These are phyloP conservation scores for Lethrus apterus DNA, from an alignment of 1,140 invertebrate genomes.

Conservation along the genomic window DNA sequence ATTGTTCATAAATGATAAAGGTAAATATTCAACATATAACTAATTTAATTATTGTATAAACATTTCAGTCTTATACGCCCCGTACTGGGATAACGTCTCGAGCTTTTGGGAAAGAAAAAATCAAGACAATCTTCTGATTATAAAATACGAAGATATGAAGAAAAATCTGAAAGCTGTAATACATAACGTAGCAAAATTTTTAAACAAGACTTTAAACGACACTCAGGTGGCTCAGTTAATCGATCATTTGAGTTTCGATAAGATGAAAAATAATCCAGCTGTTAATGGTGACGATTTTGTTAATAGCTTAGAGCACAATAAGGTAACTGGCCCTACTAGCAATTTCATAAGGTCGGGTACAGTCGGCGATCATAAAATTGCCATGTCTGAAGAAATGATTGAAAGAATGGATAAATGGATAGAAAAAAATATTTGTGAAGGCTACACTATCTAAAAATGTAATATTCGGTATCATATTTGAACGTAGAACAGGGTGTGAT, in stretches of 20 bases:
- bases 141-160: slow-evolving; percentile 85
- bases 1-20: slow-evolving; percentile 52
- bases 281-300: too few relatives aligned
- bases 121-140: slow-evolving; percentile 68
- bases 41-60: too few relatives aligned
- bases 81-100: slow-evolving; percentile 51
- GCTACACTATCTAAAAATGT: too few relatives aligned
- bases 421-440: slow-evolving; percentile 44
- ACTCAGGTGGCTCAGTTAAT: slow-evolving; percentile 58
- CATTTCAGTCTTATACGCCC: not conserved
- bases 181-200: slow-evolving; percentile 61
- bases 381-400: slow-evolving; percentile 65
- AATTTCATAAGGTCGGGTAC: slow-evolving; percentile 73
- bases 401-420: slow-evolving; percentile 69
- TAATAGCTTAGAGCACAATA: too few relatives aligned
- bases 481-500: too few relatives aligned
- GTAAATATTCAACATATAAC: slow-evolving; percentile 28
- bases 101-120: slow-evolving; percentile 65
- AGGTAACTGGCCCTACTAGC: too few relatives aligned
- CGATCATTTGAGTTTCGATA: slow-evolving; percentile 70
- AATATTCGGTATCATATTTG: too few relatives aligned
- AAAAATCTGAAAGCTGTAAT: slow-evolving; percentile 57
- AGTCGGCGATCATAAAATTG: slow-evolving; percentile 78
- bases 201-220: slow-evolving; percentile 58
- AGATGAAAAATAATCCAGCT: slow-evolving; percentile 69